Base-by-base conservation (phyloP, 2,797 vertebrate species). In the Urophycis tenuis region DNA sequence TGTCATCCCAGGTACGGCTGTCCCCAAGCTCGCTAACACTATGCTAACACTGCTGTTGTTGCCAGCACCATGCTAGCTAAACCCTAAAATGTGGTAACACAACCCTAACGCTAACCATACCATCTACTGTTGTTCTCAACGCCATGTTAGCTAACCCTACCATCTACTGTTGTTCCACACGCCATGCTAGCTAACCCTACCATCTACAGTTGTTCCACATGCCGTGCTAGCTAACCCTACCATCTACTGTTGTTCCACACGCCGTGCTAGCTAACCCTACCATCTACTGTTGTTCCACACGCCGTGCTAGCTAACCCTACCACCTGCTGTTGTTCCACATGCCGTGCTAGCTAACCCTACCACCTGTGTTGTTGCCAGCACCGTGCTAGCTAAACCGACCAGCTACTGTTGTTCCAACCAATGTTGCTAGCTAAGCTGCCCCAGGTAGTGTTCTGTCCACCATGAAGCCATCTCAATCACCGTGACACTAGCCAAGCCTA, bases 1-100 rank as follows among this genome's bases (percentile, higher is more conserved):
- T 0, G 92, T 99, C 32, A 92, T 99, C 75, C 91, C 96, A 94
- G 97, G 97, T 99, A 92, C n/a, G 12, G 87, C 87, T 73, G 31
- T 12, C 3, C 25, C n/a, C 60, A 67, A 11, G 60, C 25, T 67
- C 12, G 25, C 25, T 10, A 29, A 67, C 29, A n/a, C n/a, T 11
- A 3, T 11, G 60, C n/a, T 67, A 29, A 41, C 39, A 5, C n/a
- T n/a, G n/a, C 60, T 11, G 60, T 64, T 29, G 22, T 60, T 9
- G 8, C 25, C 60, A n/a, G 9, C 19, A 29, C 60, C 60, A 12
- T 67, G 53, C 2, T 64, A 10, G n/a, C 53, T 64, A 64, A 64
- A 53, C 49, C 49, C 36, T 39, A 39, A 36, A 9, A 4, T 36
- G 4, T 4, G 35, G 35, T 36, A 36, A 4, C 4, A 4, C 39